Percentiles rank a stretch among this genome's conserved stretches.
Evolutionary conservation across 1,140 invertebrate genomes (phyloP).

Genomic region (Portunus trituberculatus): DNA sequence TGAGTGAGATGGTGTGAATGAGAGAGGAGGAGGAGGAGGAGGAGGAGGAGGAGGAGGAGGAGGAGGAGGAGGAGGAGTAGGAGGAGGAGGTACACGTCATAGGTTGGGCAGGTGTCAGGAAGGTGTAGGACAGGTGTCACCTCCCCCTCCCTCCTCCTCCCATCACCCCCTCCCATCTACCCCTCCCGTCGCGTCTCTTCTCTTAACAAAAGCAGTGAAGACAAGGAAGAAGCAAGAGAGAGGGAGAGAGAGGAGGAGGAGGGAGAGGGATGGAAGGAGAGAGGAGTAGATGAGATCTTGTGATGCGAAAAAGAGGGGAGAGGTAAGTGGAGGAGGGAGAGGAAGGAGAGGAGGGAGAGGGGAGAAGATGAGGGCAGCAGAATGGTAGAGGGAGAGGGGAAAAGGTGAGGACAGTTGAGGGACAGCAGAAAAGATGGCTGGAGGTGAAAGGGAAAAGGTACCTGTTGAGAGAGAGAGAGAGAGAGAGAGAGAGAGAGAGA

Average conservation of each 20-base stretch:
- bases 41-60: neutral
- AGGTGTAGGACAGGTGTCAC: constrained; percentile 9
- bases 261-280: neutral
- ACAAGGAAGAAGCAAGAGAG: neutral
- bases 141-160: neutral
- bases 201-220: constrained; percentile 4
- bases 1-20: neutral
- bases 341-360: neutral
- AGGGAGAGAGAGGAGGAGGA: neutral
- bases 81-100: constrained; percentile 27
- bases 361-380: neutral
- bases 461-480: neutral
- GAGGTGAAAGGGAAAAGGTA: neutral
- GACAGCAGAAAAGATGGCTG: constrained; percentile 14
- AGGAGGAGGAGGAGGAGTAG: neutral
- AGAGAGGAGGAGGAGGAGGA: neutral
- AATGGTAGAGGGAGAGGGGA: constrained; percentile 4
- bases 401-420: neutral
- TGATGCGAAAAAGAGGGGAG: neutral
- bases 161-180: neutral
- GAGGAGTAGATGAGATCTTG: neutral
- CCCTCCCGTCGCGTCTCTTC: neutral
- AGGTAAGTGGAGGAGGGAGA: neutral
- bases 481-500: too few species aligned
- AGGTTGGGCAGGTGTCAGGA: neutral